A percentile compares a stretch with the other conserved stretches of the same genome.
phyloP scores from a whole-genome alignment of 1,140 invertebrate species.

The Batillaria attramentaria region DNA sequence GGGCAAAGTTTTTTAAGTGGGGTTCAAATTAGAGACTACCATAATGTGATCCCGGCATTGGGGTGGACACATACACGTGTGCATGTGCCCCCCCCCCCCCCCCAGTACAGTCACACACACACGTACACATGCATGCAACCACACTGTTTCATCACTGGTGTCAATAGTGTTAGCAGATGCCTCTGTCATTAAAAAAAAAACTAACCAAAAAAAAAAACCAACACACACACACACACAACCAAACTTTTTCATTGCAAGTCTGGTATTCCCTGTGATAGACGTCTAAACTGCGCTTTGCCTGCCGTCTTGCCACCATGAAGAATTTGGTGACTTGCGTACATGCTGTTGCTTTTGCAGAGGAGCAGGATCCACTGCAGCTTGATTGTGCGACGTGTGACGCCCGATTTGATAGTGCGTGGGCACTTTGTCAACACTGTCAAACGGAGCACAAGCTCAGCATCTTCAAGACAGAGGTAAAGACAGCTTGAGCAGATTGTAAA shows the following conservation, averaged over 20 bases:
- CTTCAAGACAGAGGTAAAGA: conserved; percentile 45
- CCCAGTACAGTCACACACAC: too few species aligned
- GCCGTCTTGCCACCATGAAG: not conserved
- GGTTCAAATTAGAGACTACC: too few species aligned
- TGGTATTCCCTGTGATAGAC: not conserved
- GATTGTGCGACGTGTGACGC: conserved; percentile 55
- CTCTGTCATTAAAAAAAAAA: not conserved
- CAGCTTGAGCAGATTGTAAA: too few species aligned
- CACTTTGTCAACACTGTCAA: conserved; percentile 55
- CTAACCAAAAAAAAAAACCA: not conserved
- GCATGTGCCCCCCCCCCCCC: too few species aligned
- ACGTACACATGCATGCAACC: too few species aligned
- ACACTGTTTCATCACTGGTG: too few species aligned
- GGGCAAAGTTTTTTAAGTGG: too few species aligned
- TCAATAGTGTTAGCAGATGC: too few species aligned
- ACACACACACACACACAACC: not conserved
- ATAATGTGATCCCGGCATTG: too few species aligned
- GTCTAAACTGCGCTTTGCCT: not conserved
- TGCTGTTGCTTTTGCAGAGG: not conserved
- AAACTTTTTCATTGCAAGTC: not conserved
- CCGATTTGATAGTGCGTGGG: conserved; percentile 49
- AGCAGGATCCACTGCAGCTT: conserved; percentile 32
- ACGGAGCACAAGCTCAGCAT: conserved; percentile 53
- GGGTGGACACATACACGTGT: too few species aligned
- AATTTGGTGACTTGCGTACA: not conserved